Conservation (phyloP, 37 sponge, comb jelly and placozoan species). For the Aphrocallistes beatrix region DNA sequence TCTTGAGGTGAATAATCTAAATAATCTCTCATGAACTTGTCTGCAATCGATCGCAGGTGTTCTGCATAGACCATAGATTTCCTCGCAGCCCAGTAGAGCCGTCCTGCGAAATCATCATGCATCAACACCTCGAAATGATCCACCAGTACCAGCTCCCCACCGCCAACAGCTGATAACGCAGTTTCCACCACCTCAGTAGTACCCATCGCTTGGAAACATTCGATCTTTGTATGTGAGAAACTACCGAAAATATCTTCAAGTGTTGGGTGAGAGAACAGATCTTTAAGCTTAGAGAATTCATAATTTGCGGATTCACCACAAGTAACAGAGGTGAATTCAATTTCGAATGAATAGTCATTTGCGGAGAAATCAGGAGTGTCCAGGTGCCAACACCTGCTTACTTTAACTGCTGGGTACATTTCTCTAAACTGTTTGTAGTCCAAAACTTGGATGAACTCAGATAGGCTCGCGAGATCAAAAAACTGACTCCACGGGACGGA, state of each 20-base stretch:
- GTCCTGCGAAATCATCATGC: slow-evolving; percentile 54
- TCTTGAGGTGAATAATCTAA: slow-evolving; percentile 35
- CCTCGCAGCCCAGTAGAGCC: slow-evolving; percentile 61
- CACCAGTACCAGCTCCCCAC: slow-evolving; percentile 34
- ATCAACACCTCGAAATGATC: slow-evolving; percentile 50
- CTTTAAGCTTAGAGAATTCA: not conserved
- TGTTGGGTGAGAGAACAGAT: not conserved
- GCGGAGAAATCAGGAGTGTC: not conserved
- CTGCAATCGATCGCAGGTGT: slow-evolving; percentile 45
- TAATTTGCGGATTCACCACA: not conserved
- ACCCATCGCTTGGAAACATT: not conserved
- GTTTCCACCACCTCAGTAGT: not conserved
- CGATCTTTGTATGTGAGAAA: not conserved
- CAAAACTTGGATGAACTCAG: slow-evolving; percentile 23
- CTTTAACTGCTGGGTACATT: slow-evolving; percentile 23
- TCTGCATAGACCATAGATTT: slow-evolving; percentile 73
- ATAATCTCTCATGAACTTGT: slow-evolving; percentile 42
- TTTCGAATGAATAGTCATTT: not conserved
- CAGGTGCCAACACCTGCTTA: not conserved
- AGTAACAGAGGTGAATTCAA: not conserved
- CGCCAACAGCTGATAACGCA: not conserved
- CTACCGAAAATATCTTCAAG: not conserved
- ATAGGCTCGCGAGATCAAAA: slow-evolving; percentile 55
- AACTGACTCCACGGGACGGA: slow-evolving; percentile 54
- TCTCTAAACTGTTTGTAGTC: slow-evolving; percentile 52